Evolutionary conservation across 2,797 vertebrate genomes (phyloP), one percentile per base, ranked within the genome.

Genomic region (Champsocephalus esox): DNA sequence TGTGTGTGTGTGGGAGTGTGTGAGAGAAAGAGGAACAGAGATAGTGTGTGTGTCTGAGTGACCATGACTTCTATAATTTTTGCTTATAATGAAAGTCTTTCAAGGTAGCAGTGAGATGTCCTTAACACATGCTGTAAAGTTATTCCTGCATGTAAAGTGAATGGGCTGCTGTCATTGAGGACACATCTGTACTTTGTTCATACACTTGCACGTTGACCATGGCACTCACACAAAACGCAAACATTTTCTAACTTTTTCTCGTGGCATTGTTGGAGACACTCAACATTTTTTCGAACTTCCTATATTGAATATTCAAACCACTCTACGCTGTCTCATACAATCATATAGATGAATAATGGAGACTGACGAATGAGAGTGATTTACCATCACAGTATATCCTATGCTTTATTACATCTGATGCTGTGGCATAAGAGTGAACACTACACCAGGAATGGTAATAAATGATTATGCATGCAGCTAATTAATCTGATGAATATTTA

Each of bases 401-500:
- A 87, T 92, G 84, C 88, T 92, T 93, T 94, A 92, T 93, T 93
- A 92, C 88, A 88, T 92, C 83, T 89, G 90, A 91, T 91, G 80
- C 86, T 66, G 82, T 88, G 85, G 86, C 84, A 85, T 87, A 90
- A 79, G 86, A 91, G 80, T 52, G 87, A 90, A 88, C 82, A 86
- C 89, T 84, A 91, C 83, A 81, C 89, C 67, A 90, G 80, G 82
- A 93, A 91, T 92, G 87, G 92, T 92, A 92, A 93, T 92, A 93
- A 93, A 94, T 94, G 90, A 94, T 92, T 94, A 92, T 94, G 93
- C 92, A 92, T 94, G 92, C 92, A 90, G 92, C 92, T 93, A 94
- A 94, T 93, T 93, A 93, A 93, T 93, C 90, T 91, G 90, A 93
- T 94, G 93, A 94, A 94, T 94, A 93, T 94, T 94, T 93, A 94